Evolutionary conservation across 2,113 vertebrate genomes (phyloP).

Genomic region (Mola mola): DNA sequence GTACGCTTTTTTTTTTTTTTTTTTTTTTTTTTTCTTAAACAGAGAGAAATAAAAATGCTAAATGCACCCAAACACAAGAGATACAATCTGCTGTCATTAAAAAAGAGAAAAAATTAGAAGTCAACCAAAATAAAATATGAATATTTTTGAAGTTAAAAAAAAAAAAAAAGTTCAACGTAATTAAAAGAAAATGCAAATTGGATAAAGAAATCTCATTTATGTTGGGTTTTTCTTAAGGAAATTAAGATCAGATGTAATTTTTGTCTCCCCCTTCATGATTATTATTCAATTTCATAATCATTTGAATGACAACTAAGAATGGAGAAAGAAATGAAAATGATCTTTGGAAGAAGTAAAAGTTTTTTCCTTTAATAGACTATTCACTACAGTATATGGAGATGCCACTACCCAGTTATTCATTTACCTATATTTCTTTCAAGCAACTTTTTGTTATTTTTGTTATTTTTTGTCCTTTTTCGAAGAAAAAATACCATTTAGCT

Average conservation of each 20-base stretch:
- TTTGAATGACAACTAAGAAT: slow-evolving; percentile 72
- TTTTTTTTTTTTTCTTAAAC: slow-evolving; percentile 23
- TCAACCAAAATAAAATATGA: slow-evolving; percentile 63
- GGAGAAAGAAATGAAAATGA: slow-evolving; percentile 78
- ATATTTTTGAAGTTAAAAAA: slow-evolving; percentile 67
- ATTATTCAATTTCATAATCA: slow-evolving; percentile 72
- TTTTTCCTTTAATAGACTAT: slow-evolving; percentile 82
- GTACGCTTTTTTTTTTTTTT: slow-evolving; percentile 59
- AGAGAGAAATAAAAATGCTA: slow-evolving; percentile 75
- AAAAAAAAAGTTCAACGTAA: slow-evolving; percentile 57
- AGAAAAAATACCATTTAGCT: slow-evolving; percentile 74
- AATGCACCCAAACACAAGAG: slow-evolving; percentile 82
- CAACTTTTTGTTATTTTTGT: slow-evolving; percentile 60
- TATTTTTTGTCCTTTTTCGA: slow-evolving; percentile 72
- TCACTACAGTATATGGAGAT: slow-evolving; percentile 89
- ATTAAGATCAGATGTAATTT: slow-evolving; percentile 43
- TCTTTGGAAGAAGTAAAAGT: slow-evolving; percentile 88
- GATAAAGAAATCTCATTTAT: slow-evolving; percentile 73
- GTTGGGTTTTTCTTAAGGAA: slow-evolving; percentile 49
- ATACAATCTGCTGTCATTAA: slow-evolving; percentile 85
- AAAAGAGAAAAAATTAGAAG: slow-evolving; percentile 61
- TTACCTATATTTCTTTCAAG: slow-evolving; percentile 78
- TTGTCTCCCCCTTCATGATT: slow-evolving; percentile 57
- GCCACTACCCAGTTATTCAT: slow-evolving; percentile 88
- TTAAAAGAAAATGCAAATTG: slow-evolving; percentile 60